These are phyloP conservation scores for Hypotaenidia philippensis DNA, from an alignment of 2,797 vertebrate genomes.

Conservation along the genomic window DNA sequence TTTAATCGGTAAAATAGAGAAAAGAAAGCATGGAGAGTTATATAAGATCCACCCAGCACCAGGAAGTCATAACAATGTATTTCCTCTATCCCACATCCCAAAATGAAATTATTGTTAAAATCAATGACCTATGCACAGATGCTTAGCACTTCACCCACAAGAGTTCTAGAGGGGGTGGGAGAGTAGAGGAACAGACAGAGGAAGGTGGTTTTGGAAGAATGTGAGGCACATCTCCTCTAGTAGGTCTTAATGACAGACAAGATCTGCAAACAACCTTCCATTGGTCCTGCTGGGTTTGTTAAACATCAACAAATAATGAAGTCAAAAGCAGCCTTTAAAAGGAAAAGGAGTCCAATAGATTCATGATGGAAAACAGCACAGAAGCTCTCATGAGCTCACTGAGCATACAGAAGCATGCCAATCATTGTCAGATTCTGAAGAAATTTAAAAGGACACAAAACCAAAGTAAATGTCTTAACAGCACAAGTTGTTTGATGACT, in stretches of 20 bases:
- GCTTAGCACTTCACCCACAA: neutral
- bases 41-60: neutral
- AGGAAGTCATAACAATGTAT: neutral
- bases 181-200: neutral
- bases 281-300: neutral
- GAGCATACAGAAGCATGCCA: neutral
- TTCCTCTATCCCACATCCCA: neutral
- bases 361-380: neutral
- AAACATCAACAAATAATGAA: neutral
- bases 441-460: slow-evolving; percentile 4
- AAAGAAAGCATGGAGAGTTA: neutral
- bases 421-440: neutral
- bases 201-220: neutral
- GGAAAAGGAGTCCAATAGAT: neutral
- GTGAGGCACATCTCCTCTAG: neutral
- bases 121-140: neutral
- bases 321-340: neutral
- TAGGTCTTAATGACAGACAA: neutral
- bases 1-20: neutral
- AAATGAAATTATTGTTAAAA: neutral
- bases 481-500: neutral
- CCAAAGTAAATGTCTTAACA: neutral
- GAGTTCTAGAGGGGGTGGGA: neutral
- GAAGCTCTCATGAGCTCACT: neutral
- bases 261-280: neutral